Percentiles rank a stretch among this genome's conserved stretches.
phyloP scores from a whole-genome alignment of 1,140 invertebrate species.

The Rhysida immarginata region DNA sequence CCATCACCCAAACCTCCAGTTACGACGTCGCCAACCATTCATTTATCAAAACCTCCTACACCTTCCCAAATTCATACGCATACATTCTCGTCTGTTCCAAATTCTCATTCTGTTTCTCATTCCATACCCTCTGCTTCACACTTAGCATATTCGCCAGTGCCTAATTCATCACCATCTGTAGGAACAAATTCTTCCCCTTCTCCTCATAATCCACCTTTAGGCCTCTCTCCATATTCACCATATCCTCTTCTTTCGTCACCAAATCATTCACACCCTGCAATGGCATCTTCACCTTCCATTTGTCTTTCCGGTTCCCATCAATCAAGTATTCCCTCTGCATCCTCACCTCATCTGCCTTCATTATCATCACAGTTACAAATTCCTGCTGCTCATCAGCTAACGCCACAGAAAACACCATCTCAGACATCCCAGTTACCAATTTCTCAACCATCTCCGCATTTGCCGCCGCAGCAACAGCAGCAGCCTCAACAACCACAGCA shows the following conservation, averaged over 20 bases:
- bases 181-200: not conserved
- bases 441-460: no score
- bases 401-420: not conserved
- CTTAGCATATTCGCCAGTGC: constrained; percentile 6
- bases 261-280: not conserved
- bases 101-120: constrained; percentile 42
- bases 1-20: constrained; percentile 9
- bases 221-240: not conserved
- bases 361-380: not conserved
- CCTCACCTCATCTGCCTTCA: not conserved
- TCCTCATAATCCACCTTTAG: not conserved
- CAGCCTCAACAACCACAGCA: no score
- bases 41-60: constrained; percentile 12
- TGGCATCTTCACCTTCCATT: not conserved
- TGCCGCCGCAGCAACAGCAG: no score
- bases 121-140: constrained; percentile 4
- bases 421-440: no score
- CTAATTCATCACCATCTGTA: constrained; percentile 11
- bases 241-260: not conserved
- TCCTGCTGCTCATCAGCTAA: not conserved
- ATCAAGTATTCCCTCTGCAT: no score
- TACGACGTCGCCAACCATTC: constrained; percentile 10
- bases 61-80: constrained; percentile 25
- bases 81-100: constrained; percentile 35
- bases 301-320: no score